Conservation (phyloP, 2,888 invertebrate species). For the Ophion slaviceki region DNA sequence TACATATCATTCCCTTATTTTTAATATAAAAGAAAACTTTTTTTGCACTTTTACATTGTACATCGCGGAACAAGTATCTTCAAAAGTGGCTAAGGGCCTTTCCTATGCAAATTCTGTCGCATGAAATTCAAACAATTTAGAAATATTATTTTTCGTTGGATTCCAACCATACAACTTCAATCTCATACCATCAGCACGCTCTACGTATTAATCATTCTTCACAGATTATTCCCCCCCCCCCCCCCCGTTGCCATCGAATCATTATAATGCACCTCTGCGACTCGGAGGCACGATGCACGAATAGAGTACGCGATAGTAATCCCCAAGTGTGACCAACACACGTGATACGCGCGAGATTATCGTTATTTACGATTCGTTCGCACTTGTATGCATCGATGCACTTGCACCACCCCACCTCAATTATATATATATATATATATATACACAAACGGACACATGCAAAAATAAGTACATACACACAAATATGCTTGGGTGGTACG, state of each 20-base stretch:
- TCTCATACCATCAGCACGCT: not conserved
- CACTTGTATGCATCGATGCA: slow-evolving; percentile 54
- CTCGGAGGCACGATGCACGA: slow-evolving; percentile 2
- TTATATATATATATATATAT: slow-evolving; percentile 15
- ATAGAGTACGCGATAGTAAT: slow-evolving; percentile 55
- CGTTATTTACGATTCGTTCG: slow-evolving; percentile 65
- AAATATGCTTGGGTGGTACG: slow-evolving; percentile 55
- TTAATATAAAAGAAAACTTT: too few relatives aligned
- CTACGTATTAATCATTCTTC: slow-evolving; percentile 10
- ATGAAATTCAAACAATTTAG: too few relatives aligned
- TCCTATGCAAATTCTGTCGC: too few relatives aligned
- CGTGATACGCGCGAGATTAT: slow-evolving; percentile 62
- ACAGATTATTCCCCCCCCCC: not conserved
- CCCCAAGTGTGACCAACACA: slow-evolving; percentile 52
- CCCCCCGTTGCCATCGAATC: not conserved
- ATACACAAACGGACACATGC: not conserved
- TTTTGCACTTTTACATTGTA: too few relatives aligned
- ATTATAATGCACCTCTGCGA: slow-evolving; percentile 35
- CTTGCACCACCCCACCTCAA: not conserved
- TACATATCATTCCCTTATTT: too few relatives aligned
- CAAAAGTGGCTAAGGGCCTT: too few relatives aligned
- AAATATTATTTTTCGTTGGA: too few relatives aligned
- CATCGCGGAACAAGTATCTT: too few relatives aligned
- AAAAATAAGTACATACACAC: slow-evolving; percentile 27
- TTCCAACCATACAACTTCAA: not conserved